A percentile compares a stretch with the other conserved stretches of the same genome.
phyloP scores from a whole-genome alignment of 2,888 invertebrate genomes.

The Lamproptera curius region DNA sequence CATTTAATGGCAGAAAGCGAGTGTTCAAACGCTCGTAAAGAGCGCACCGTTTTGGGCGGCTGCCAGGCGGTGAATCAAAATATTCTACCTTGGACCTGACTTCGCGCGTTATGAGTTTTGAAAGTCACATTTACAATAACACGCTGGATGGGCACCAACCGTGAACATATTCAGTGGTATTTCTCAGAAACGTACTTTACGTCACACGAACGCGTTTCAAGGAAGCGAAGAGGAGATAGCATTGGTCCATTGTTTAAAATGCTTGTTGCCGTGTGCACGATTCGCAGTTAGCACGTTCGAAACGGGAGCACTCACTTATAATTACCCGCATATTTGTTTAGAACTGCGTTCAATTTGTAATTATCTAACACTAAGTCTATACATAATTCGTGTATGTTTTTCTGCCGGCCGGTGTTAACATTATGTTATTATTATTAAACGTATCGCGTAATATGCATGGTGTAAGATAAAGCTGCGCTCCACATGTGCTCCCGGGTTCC shows the following conservation, averaged over 20 bases:
- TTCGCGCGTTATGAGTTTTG: constrained; percentile 35
- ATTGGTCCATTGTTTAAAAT: neutral
- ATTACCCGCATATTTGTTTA: constrained; percentile 1
- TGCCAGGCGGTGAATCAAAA: constrained; percentile 54
- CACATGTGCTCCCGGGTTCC: constrained; percentile 70
- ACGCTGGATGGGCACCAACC: constrained; percentile 1
- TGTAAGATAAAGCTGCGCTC: constrained; percentile 68
- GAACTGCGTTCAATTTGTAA: no score
- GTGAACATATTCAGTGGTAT: constrained; percentile 4
- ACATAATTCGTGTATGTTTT: no score
- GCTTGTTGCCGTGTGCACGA: neutral
- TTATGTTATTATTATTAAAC: constrained; percentile 60
- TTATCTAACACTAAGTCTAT: no score
- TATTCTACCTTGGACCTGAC: constrained; percentile 59
- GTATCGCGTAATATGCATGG: constrained; percentile 57
- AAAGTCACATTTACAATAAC: constrained; percentile 21
- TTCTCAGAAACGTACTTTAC: constrained; percentile 4
- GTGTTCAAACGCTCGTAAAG: constrained; percentile 35
- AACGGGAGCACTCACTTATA: constrained; percentile 1
- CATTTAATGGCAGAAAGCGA: constrained; percentile 25
- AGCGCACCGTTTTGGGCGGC: constrained; percentile 52
- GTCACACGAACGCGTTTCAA: constrained; percentile 3
- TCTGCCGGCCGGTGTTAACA: constrained; percentile 48
- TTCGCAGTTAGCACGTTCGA: constrained; percentile 2
- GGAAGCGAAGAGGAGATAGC: constrained; percentile 1